Conservation (phyloP, 2,113 vertebrate genomes). For the Ploceus nigricollis region DNA sequence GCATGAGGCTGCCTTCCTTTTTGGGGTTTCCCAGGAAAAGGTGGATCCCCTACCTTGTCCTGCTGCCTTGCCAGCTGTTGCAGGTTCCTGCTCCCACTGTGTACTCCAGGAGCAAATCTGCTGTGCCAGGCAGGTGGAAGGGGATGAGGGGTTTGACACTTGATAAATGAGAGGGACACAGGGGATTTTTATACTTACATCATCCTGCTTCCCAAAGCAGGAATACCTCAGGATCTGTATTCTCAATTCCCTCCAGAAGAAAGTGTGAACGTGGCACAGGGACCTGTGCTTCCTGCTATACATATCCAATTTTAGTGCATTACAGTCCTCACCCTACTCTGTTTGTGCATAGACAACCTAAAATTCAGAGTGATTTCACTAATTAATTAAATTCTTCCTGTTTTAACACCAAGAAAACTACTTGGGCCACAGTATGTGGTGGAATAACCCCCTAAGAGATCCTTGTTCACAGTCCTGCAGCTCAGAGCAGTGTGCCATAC, state of each 20-base stretch:
- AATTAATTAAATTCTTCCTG: neutral
- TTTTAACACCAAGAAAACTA: neutral
- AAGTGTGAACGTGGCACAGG: neutral
- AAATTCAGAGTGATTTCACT: neutral
- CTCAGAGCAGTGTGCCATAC: neutral
- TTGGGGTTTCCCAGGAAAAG: neutral
- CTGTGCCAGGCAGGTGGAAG: neutral
- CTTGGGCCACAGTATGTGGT: neutral
- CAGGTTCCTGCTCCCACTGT: neutral
- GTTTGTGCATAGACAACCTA: neutral
- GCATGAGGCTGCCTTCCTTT: neutral
- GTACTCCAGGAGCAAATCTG: neutral
- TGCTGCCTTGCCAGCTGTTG: neutral
- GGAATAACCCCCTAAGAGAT: neutral
- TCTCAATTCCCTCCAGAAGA: neutral
- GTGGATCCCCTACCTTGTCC: neutral
- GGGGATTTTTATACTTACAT: neutral
- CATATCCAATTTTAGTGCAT: neutral
- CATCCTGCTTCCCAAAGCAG: neutral
- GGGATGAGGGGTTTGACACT: neutral
- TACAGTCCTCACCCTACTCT: neutral
- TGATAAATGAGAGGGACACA: neutral
- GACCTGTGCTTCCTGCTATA: neutral
- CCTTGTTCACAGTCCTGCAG: neutral
- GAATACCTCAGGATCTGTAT: neutral